Base-by-base conservation (phyloP, 2,797 vertebrate genomes). In the Sus cebifrons region DNA sequence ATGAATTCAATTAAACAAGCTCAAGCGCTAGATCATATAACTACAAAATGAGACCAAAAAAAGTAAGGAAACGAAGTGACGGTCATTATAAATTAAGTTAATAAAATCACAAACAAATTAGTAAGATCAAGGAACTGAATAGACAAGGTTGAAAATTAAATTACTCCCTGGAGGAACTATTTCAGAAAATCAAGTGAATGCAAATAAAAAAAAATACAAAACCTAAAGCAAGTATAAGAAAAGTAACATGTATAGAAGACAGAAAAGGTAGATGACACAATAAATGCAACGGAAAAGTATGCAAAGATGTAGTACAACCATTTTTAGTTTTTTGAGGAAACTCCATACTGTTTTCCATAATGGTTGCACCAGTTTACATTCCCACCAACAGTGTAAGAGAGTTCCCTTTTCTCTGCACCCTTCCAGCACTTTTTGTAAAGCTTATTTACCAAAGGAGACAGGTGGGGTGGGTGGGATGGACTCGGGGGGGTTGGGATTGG, bases 1-100 rank as follows among this genome's bases (percentile, higher is more conserved):
- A 91, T 75, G 4, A 94, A 94, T 86, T 95, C 23, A 93, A 86
- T 84, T 79, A 86, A 93, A 40, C 36, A 74, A 82, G 6, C 5
- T 87, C 12, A 86, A 89, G 65, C 58, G 86, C 25, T 36, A 62
- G n/a, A 68, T 67, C 21, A 44, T 40, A 10, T 86, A 89, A 89
- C 54, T 86, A 79, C 2, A 81, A 85, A 85, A 91, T 60, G 29
- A 86, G 84, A 54, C 27, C 27, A 5, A 9, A 52, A 73, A 74
- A 78, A 71, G 16, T 18, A 54, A 90, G 20, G 29, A 87, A 89
- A 71, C 29, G 95, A 92, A 94, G 7, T 36, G n/a, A 77, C 2
- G 27, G 27, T 25, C 29, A 36, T 23, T 79, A 56, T 32, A 9
- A 36, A 79, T 32, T 78, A 58, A 78, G 56, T 54, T 84, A 56